Conservation (phyloP, 2,113 vertebrate species). For the Parus major region DNA sequence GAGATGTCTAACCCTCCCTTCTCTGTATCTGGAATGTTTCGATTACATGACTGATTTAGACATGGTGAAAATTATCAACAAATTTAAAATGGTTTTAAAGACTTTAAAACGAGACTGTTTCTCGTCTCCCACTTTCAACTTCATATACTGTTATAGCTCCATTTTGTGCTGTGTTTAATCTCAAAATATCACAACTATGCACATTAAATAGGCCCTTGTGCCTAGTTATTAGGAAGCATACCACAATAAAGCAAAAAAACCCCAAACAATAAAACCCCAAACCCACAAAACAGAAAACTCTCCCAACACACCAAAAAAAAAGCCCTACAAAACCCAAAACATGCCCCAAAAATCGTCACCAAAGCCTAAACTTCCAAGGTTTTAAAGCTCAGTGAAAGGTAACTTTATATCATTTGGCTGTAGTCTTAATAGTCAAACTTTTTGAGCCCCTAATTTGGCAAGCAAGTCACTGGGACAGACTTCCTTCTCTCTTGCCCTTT, state of each 20-base stretch:
- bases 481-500: background rate
- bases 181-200: background rate
- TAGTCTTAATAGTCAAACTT: background rate
- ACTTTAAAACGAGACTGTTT: background rate
- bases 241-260: background rate
- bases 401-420: background rate
- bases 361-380: background rate
- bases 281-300: background rate
- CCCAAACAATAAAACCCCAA: background rate
- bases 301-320: background rate
- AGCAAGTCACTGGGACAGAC: background rate
- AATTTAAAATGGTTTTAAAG: background rate
- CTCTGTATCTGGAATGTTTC: background rate
- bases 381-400: background rate
- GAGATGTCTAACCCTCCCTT: background rate
- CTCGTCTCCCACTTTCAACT: background rate
- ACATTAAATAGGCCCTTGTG: background rate
- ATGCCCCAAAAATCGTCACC: background rate
- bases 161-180: background rate
- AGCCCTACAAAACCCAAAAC: background rate
- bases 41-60: background rate
- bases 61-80: background rate
- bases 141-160: background rate
- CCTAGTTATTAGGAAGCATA: background rate
- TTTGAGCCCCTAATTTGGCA: background rate